Evolutionary conservation across 2,888 invertebrate genomes (phyloP).

Genomic region (Pollenia labialis): DNA sequence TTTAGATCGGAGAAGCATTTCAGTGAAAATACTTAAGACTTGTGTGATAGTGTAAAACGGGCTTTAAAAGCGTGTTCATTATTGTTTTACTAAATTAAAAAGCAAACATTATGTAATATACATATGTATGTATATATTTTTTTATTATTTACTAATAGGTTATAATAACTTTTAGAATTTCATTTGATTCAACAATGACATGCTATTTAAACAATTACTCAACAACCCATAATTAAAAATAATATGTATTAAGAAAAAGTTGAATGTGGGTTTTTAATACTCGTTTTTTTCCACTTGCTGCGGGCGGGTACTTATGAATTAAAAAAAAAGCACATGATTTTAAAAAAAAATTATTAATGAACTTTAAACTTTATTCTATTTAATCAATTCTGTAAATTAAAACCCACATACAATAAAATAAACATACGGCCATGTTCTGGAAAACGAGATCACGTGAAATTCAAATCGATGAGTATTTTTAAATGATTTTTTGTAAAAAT

Average conservation of each 20-base stretch:
- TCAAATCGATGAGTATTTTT: no score
- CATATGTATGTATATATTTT: neutral
- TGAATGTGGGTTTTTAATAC: conserved; percentile 34
- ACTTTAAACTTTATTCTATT: conserved; percentile 49
- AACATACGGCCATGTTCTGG: neutral
- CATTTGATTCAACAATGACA: conserved; percentile 11
- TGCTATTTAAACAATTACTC: conserved; percentile 58
- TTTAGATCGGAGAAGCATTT: no score
- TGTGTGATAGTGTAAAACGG: no score
- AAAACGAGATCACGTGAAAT: no score
- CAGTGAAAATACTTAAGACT: no score
- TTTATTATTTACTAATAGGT: neutral
- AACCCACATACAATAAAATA: conserved; percentile 35
- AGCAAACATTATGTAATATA: neutral
- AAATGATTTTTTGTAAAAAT: no score
- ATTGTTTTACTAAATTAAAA: no score
- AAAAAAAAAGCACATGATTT: conserved; percentile 35
- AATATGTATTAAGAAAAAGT: conserved; percentile 3
- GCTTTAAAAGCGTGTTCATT: no score
- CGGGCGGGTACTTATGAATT: conserved; percentile 35
- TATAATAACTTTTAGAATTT: conserved; percentile 6
- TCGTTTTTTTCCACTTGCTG: neutral
- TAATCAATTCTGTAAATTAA: neutral
- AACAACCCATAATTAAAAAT: conserved; percentile 46
- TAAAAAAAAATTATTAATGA: conserved; percentile 18